Evolutionary conservation across 2,113 vertebrate genomes (phyloP), one percentile per base, ranked within the genome.

Genomic region (Sialia sialis): DNA sequence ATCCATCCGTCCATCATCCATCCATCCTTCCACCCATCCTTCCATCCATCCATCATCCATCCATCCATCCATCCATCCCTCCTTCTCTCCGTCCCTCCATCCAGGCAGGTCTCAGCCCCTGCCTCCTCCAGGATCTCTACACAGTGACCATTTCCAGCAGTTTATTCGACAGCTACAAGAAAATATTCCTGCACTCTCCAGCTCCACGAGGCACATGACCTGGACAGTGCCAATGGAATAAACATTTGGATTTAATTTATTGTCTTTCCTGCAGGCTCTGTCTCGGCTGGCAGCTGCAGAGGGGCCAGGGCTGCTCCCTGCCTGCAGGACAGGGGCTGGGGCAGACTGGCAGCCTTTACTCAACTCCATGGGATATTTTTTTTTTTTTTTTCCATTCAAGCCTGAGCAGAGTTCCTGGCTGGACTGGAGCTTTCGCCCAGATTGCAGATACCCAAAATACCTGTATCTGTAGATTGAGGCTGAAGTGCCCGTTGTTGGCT

Each of bases 341-440:
- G 58, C 75, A 85, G 62, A 49, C 72, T 66, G 95, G 60, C 58
- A 87, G 30, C 29, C 5, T 66, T 93, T 41, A 39, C 67, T 75
- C 58, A 60, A 7, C 34, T 54, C 0, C 1, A 5, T 52, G 54
- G 74, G 85, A 68, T 91, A 56, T 84, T 89, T 60, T 55, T 51
- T 43, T 54, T 90, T 62, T 68, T 93, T 95, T 93, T 95, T 93
- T 83, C 88, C 93, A 90, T 89, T 94, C 79, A 93, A 84, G 75
- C 49, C 58, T 1, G 0, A 54, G 51, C 70, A 94, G 84, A 49
- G 67, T 74, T 88, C 66, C 67, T 91, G 90, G 79, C 55, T 73
- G 70, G 72, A 46, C 55, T 23, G 58, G 41, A 25, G 51, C 63
- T 49, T 76, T 92, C 9, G 0, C 59, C 90, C 83, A 46, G 55